A percentile compares a stretch with the other conserved stretches of the same genome.
These are phyloP conservation scores for Liopterus haemorrhoidalis DNA, from an alignment of 2,888 invertebrate genomes.

Conservation along the genomic window DNA sequence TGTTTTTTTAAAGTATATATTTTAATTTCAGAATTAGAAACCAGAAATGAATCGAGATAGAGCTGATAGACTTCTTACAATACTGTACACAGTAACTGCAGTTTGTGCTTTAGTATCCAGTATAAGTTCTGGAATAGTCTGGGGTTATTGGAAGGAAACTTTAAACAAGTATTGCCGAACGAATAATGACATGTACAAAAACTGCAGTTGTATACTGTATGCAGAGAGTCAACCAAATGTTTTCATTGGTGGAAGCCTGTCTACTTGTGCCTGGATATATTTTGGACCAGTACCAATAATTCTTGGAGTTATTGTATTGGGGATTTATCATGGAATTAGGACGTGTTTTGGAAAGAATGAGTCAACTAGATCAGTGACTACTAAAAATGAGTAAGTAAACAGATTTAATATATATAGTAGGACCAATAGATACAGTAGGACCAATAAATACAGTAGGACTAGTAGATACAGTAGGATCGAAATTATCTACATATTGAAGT, in stretches of 20 bases:
- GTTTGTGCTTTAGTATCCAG: slow-evolving; percentile 39
- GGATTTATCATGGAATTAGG: slow-evolving; percentile 63
- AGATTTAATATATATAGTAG: no score
- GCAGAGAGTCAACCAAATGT: slow-evolving; percentile 56
- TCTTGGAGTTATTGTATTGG: slow-evolving; percentile 57
- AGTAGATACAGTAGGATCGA: no score
- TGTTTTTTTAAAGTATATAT: no score
- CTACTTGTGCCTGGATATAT: slow-evolving; percentile 59
- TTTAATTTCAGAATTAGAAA: no score
- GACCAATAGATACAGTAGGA: no score
- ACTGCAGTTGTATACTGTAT: slow-evolving; percentile 65
- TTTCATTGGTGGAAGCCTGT: slow-evolving; percentile 46
- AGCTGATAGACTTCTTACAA: slow-evolving; percentile 39
- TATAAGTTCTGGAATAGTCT: slow-evolving; percentile 56
- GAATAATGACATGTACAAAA: slow-evolving; percentile 49
- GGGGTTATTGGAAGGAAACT: slow-evolving; percentile 63
- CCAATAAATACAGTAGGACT: no score
- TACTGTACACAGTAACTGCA: slow-evolving; percentile 38
- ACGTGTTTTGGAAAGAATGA: slow-evolving; percentile 45
- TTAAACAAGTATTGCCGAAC: slow-evolving; percentile 60
- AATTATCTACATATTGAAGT: no score
- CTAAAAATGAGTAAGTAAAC: slow-evolving; percentile 43
- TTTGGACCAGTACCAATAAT: slow-evolving; percentile 60
- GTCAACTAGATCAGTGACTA: slow-evolving; percentile 40
- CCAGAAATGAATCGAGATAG: slow-evolving; percentile 40